Conservation (phyloP, 2,888 invertebrate species). For the Dicyrtomina minuta region DNA sequence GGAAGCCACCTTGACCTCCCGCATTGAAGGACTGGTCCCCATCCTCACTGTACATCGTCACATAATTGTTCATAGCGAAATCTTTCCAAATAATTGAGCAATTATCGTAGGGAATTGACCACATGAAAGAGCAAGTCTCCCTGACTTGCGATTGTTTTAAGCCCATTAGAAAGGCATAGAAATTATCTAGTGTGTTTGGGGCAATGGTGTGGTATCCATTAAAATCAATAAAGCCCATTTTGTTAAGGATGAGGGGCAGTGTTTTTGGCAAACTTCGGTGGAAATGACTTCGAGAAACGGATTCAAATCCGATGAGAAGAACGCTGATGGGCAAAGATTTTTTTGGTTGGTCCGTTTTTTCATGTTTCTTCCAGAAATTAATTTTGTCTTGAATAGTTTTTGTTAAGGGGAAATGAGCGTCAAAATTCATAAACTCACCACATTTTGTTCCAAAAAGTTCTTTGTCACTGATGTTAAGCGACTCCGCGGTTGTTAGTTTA, state of each 20-base stretch:
- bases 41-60: not conserved
- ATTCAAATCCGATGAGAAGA: too few relatives aligned
- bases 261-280: not conserved
- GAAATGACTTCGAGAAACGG: not conserved
- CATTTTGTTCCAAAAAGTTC: too few relatives aligned
- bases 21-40: not conserved
- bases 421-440: too few relatives aligned
- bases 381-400: not conserved
- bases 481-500: too few relatives aligned
- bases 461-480: too few relatives aligned
- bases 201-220: constrained; percentile 1
- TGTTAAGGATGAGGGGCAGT: not conserved
- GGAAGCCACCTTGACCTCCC: not conserved
- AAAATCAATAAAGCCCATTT: too few relatives aligned
- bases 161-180: too few relatives aligned
- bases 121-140: constrained; percentile 26
- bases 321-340: too few relatives aligned
- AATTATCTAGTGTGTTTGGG: not conserved
- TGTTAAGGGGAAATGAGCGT: too few relatives aligned
- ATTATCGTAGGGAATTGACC: constrained; percentile 7
- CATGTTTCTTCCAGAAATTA: not conserved
- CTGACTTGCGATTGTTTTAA: constrained; percentile 34
- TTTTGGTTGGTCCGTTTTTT: not conserved
- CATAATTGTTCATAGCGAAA: not conserved
- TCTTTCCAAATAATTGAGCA: constrained; percentile 5